Base-by-base conservation (phyloP, 2,888 invertebrate species). In the Neoascia interrupta region DNA sequence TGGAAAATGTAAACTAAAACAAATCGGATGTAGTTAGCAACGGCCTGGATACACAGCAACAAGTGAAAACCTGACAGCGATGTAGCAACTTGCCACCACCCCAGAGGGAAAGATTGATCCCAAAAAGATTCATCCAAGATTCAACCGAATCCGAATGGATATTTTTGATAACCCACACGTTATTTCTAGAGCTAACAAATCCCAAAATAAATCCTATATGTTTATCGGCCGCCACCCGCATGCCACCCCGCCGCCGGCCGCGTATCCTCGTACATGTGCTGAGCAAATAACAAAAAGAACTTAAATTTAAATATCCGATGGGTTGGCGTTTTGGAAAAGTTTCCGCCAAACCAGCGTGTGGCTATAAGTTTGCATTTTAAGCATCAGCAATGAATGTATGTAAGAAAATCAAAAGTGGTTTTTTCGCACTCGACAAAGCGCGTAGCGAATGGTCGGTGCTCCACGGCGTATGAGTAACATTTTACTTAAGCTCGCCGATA, bases 111-210 rank as follows among this genome's bases (percentile, higher is more conserved):
- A 39, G 31, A 6, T 31, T 31, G 31, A 31, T 6, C 8, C 31
- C 8, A n/a, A n/a, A 8, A 45, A 11, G 45, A n/a, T n/a, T n/a
- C n/a, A n/a, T n/a, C n/a, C n/a, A n/a, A n/a, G n/a, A n/a, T n/a
- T 53, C 26, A 18, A 53, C 15, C 60, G 19, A 63, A 58, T 41
- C 18, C 21, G 63, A 66, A 3, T 60, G 21, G 60, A 60, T 76
- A 76, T 76, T 76, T 72, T 72, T 72, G 76, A 66, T 76, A 76
- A 64, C 60, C 72, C 76, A 72, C 60, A 72, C 64, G 54, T 60
- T 76, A 76, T 76, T 76, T 76, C 39, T 45, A 60, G 64, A 76
- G 49, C 13, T 45, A 16, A 64, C 47, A 21, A 23, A 60, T 66
- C 64, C 19, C n/a, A 76, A 76, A 76, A 76, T 76, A 76, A 53